These are phyloP conservation scores for Rynchops niger DNA, from an alignment of 2,113 vertebrate genomes.

Conservation along the genomic window DNA sequence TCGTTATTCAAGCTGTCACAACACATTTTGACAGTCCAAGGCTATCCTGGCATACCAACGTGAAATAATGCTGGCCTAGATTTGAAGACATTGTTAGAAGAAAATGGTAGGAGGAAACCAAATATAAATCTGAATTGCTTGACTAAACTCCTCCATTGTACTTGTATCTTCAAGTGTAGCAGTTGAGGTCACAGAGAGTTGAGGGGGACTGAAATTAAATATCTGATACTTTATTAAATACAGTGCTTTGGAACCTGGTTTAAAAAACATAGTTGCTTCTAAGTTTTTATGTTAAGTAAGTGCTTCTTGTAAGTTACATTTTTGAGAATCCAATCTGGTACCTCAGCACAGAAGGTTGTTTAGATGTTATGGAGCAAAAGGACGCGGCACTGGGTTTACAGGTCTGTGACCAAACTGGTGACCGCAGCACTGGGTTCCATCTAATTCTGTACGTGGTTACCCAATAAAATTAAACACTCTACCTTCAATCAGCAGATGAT, in stretches of 20 bases:
- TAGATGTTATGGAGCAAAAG: slow-evolving; percentile 23
- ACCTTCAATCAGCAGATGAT: background rate
- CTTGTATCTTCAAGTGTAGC: slow-evolving; percentile 60
- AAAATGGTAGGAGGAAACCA: slow-evolving; percentile 72
- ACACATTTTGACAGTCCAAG: slow-evolving; percentile 80
- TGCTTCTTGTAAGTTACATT: background rate
- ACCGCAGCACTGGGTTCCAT: background rate
- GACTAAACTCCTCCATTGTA: slow-evolving; percentile 65
- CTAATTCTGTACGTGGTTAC: background rate
- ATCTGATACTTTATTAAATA: slow-evolving; percentile 52
- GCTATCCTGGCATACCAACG: slow-evolving; percentile 73
- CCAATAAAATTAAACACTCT: slow-evolving; percentile 40
- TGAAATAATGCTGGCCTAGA: slow-evolving; percentile 70
- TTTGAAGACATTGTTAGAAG: slow-evolving; percentile 70
- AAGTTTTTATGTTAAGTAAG: background rate
- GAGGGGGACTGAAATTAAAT: slow-evolving; percentile 47
- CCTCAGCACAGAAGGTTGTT: slow-evolving; percentile 18
- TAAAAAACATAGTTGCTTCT: slow-evolving; percentile 38
- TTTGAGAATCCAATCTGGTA: slow-evolving; percentile 44
- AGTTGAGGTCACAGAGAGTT: slow-evolving; percentile 48
- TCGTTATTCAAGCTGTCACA: slow-evolving; percentile 81
- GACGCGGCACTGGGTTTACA: background rate
- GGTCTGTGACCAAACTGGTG: background rate
- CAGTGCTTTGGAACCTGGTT: slow-evolving; percentile 43
- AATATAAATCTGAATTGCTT: slow-evolving; percentile 77